Percentiles rank a stretch among this genome's conserved stretches.
These are phyloP conservation scores for Rhodinocichla rosea DNA, from an alignment of 2,113 vertebrate species.

Conservation along the genomic window DNA sequence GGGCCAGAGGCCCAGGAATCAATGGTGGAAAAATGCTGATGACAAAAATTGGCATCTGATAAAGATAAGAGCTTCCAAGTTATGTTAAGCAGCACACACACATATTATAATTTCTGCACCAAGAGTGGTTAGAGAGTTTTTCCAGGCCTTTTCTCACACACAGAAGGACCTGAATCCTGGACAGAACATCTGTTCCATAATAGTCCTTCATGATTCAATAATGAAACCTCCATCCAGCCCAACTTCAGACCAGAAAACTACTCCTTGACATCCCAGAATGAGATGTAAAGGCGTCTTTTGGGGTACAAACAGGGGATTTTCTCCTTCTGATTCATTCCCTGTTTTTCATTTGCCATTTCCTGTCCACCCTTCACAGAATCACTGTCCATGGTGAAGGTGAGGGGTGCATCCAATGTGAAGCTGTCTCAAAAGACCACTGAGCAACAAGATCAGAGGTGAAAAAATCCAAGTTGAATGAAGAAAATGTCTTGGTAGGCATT, in stretches of 20 bases:
- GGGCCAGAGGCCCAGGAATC: neutral
- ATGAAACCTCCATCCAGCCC: neutral
- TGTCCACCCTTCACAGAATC: neutral
- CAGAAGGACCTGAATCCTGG: neutral
- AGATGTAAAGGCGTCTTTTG: neutral
- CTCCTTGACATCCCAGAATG: neutral
- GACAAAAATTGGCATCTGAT: neutral
- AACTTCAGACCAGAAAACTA: neutral
- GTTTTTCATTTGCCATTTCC: neutral
- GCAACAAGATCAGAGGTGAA: neutral
- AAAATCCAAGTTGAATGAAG: neutral
- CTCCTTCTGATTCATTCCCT: neutral
- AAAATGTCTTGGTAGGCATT: neutral
- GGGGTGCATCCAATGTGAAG: neutral
- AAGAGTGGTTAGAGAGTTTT: neutral
- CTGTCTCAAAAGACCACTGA: neutral
- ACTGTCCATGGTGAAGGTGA: neutral
- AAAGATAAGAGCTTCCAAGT: neutral
- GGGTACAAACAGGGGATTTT: neutral
- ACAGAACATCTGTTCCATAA: neutral
- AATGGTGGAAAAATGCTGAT: neutral
- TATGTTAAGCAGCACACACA: fast-evolving
- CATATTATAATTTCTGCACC: neutral
- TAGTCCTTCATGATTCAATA: neutral
- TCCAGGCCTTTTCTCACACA: neutral